Evolutionary conservation across 2,113 vertebrate species (phyloP).

Genomic region (Python bivittatus): DNA sequence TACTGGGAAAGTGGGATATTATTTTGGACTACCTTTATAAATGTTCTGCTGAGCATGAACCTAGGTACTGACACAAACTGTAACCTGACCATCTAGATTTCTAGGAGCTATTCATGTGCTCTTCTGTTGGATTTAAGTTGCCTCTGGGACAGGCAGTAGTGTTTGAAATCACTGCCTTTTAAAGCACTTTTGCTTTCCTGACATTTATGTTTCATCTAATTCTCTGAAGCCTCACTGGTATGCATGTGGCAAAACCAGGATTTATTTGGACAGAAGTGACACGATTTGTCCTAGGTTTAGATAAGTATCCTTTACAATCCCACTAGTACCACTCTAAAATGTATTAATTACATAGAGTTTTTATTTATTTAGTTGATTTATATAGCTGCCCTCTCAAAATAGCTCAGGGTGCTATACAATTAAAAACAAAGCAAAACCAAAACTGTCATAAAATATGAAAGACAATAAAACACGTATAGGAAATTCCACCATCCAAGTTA

Average conservation of each 20-base stretch:
- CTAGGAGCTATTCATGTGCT: background rate
- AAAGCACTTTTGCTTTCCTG: conserved; percentile 1
- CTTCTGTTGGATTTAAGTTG: background rate
- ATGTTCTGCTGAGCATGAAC: background rate
- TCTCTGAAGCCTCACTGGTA: background rate
- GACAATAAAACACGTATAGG: background rate
- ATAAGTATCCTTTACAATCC: background rate
- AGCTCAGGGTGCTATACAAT: background rate
- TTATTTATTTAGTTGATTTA: background rate
- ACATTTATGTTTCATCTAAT: background rate
- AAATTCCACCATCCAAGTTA: background rate
- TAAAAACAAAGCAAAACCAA: background rate
- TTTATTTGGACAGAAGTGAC: background rate
- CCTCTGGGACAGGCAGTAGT: background rate
- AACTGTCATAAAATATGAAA: background rate
- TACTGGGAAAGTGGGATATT: background rate
- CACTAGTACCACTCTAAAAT: background rate
- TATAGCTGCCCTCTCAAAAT: background rate
- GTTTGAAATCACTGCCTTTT: background rate
- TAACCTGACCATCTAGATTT: background rate
- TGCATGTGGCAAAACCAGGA: background rate
- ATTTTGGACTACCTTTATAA: background rate
- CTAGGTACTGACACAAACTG: background rate
- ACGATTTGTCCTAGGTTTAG: background rate
- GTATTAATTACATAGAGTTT: background rate